Evolutionary conservation across 2,797 vertebrate species (phyloP), one percentile per base, ranked within the genome.

Genomic region (Pseudomugil tenellus): DNA sequence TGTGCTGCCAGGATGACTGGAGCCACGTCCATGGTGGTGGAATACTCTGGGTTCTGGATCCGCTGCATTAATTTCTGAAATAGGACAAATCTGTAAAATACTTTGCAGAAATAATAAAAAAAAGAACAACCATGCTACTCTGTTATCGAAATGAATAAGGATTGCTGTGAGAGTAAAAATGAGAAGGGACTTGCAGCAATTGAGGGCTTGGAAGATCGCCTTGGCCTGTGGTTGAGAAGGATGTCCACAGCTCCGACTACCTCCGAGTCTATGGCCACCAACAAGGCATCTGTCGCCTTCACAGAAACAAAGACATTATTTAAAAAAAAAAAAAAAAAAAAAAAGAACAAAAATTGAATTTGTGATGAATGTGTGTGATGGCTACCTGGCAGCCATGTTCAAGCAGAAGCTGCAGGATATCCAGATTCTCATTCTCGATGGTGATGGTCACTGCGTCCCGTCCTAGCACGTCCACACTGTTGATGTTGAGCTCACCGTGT

Each of bases 201-300:
- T 54, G 97, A 98, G 74, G 97, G 97, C 87, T 97, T 98, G 81
- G 96, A 97, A 55, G 97, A 94, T 84, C 96, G 91, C 90, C 97
- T 96, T 52, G 98, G 96, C 71, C 95, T 94, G 91, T 99, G 97
- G 90, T 98, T 99, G 82, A 99, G 96, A 29, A 99, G 95, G 87
- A 98, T 99, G 89, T 99, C 98, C 83, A 99, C 98, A 56, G 98
- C 97, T 92, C 97, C 98, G 71, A 99, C 98, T 87, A 99, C 97
- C 90, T 98, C 98, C 0, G 97, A 97, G 93, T 98, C 96, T 84
- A 99, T 96, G 70, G 98, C 98, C 84, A 99, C 97, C 92, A 99
- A 84, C 89, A 99, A 93, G 46, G 98, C 97, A 90, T 98, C 97
- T 5, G 96, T 96, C 16, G 96, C 96, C 97, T 93, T 71, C 62